Percentiles rank a stretch among this genome's conserved stretches.
These are phyloP conservation scores for Eucidaris tribuloides DNA, from an alignment of 35 echinoderm and acorn worm genomes.

Conservation along the genomic window DNA sequence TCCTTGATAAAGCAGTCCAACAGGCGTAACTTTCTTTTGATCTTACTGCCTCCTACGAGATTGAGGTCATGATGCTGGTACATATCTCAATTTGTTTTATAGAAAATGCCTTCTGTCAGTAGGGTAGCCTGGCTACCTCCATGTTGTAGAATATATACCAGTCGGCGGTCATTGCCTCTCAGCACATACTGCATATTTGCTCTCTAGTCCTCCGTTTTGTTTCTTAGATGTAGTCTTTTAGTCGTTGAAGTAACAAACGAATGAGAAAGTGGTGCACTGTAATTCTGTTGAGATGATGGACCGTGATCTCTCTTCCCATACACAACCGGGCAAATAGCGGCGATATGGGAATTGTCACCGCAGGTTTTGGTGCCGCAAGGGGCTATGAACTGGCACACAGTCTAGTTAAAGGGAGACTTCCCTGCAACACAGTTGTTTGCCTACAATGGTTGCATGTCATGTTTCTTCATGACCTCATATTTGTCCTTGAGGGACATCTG, in stretches of 20 bases:
- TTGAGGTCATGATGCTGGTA: conserved; percentile 42
- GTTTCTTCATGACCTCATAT: conserved; percentile 58
- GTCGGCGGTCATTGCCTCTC: conserved; percentile 13
- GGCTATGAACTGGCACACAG: conserved; percentile 62
- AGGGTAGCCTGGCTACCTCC: conserved; percentile 30
- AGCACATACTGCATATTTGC: conserved; percentile 22
- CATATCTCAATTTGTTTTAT: not conserved
- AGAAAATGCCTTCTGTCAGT: conserved; percentile 21
- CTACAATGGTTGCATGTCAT: conserved; percentile 59
- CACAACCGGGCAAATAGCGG: conserved; percentile 54
- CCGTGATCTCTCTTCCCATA: conserved; percentile 22
- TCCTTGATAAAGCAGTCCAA: conserved; percentile 25
- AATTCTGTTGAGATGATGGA: not conserved
- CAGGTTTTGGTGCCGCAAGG: conserved; percentile 45
- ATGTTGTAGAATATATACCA: conserved; percentile 41
- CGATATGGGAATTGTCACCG: conserved; percentile 49
- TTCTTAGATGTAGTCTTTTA: not conserved
- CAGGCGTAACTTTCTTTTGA: conserved; percentile 21
- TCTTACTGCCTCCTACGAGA: conserved; percentile 7
- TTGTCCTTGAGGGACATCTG: conserved; percentile 43
- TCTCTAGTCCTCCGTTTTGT: too few species aligned
- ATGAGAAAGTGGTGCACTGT: not conserved
- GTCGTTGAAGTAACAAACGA: not conserved
- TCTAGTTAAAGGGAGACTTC: conserved; percentile 56
- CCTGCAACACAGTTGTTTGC: conserved; percentile 77